phyloP scores from a whole-genome alignment of 2,797 vertebrate genomes.

The Myiotriccus ornatus region DNA sequence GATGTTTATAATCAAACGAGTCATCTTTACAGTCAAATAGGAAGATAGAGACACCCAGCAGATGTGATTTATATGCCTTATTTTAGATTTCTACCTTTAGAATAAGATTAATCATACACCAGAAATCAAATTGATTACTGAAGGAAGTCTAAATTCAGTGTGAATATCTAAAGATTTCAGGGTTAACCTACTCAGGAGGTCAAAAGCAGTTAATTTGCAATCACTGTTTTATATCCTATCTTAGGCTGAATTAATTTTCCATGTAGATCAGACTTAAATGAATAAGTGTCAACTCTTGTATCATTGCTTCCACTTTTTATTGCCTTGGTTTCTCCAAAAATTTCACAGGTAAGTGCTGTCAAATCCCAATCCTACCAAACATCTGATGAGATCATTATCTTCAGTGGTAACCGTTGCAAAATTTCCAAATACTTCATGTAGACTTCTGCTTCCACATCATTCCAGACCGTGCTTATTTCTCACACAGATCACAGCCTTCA shows the following conservation, averaged over 20 bases:
- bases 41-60: not conserved
- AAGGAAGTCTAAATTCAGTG: not conserved
- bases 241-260: not conserved
- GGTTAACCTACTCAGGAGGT: not conserved
- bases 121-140: conserved; percentile 22
- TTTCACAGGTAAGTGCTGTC: not conserved
- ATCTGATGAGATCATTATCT: not conserved
- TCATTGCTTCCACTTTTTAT: not conserved
- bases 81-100: conserved; percentile 17
- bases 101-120: conserved; percentile 8
- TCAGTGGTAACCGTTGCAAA: not conserved
- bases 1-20: conserved; percentile 51
- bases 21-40: conserved; percentile 34
- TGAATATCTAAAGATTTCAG: not conserved
- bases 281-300: not conserved
- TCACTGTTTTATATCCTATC: not conserved
- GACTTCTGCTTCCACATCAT: not conserved
- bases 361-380: not conserved
- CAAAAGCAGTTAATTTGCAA: not conserved
- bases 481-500: not conserved
- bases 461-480: not conserved
- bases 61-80: conserved; percentile 4
- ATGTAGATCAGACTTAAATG: not conserved
- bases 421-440: not conserved
- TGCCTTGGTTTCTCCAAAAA: not conserved